These are phyloP conservation scores for Cryptophagus acutangulus DNA, from an alignment of 2,888 invertebrate species.

Conservation along the genomic window DNA sequence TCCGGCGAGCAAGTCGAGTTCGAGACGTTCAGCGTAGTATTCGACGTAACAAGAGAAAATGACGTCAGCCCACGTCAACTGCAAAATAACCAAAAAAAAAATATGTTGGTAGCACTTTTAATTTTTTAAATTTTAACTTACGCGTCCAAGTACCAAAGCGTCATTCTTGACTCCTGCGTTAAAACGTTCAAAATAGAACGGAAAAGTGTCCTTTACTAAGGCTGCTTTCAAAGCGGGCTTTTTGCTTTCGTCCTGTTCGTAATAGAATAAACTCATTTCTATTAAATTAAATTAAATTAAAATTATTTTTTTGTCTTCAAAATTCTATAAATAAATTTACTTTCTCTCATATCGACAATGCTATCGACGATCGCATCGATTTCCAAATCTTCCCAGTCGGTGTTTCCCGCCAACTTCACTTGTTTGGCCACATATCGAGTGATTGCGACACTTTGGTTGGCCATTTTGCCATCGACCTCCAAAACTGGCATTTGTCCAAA, in stretches of 20 bases:
- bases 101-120: neutral
- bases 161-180: constrained; percentile 55
- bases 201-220: constrained; percentile 52
- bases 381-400: constrained; percentile 56
- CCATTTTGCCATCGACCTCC: constrained; percentile 59
- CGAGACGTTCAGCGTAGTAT: constrained; percentile 49
- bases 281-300: constrained; percentile 12
- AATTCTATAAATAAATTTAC: constrained; percentile 44
- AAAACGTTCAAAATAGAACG: constrained; percentile 55
- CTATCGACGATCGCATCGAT: constrained; percentile 61
- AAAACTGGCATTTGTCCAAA: constrained; percentile 55
- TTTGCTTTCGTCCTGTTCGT: constrained; percentile 51
- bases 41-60: constrained; percentile 56
- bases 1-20: constrained; percentile 27
- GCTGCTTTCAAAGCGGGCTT: constrained; percentile 52
- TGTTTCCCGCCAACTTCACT: constrained; percentile 55
- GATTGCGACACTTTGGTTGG: constrained; percentile 59
- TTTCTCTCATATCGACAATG: constrained; percentile 54
- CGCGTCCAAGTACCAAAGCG: constrained; percentile 51
- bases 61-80: constrained; percentile 61
- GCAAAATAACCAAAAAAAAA: neutral
- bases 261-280: constrained; percentile 53
- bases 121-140: too few species aligned
- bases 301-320: neutral
- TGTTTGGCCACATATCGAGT: constrained; percentile 59